phyloP scores from a whole-genome alignment of 2,888 invertebrate species.

The Pseudolycoriella hygida region DNA sequence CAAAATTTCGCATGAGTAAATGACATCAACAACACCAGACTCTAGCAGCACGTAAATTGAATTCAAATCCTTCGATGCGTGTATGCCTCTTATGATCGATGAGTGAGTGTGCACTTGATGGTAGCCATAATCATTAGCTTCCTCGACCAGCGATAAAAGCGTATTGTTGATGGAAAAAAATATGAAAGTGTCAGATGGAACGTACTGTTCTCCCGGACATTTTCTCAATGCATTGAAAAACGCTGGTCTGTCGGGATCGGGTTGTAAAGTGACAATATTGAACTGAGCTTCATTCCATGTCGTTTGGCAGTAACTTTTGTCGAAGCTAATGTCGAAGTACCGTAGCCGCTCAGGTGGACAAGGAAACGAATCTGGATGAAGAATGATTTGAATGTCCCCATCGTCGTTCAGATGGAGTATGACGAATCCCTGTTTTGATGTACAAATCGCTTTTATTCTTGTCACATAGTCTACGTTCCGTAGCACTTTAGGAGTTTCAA shows the following conservation, averaged over 20 bases:
- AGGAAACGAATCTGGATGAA: constrained; percentile 4
- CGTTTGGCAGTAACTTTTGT: neutral
- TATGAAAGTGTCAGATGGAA: neutral
- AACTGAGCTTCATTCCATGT: constrained; percentile 1
- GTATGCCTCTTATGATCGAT: neutral
- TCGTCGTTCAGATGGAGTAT: neutral
- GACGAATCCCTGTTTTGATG: neutral
- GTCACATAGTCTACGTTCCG: constrained; percentile 1
- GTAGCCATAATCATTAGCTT: neutral
- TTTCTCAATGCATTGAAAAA: neutral
- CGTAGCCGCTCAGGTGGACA: neutral
- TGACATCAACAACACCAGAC: neutral
- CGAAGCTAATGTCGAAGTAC: constrained; percentile 2
- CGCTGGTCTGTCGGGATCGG: neutral
- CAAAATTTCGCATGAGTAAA: neutral
- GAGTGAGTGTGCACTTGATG: constrained; percentile 1
- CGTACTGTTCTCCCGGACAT: neutral
- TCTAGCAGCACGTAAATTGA: neutral
- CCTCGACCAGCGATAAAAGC: neutral
- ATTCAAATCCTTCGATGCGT: neutral
- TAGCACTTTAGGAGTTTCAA: constrained; percentile 1
- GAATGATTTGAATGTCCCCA: neutral
- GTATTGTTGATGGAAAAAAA: constrained; percentile 3
- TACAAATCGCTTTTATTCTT: constrained; percentile 1
- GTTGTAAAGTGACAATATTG: neutral